Evolutionary conservation across 2,113 vertebrate genomes (phyloP).

Genomic region (Gopherus evgoodei): DNA sequence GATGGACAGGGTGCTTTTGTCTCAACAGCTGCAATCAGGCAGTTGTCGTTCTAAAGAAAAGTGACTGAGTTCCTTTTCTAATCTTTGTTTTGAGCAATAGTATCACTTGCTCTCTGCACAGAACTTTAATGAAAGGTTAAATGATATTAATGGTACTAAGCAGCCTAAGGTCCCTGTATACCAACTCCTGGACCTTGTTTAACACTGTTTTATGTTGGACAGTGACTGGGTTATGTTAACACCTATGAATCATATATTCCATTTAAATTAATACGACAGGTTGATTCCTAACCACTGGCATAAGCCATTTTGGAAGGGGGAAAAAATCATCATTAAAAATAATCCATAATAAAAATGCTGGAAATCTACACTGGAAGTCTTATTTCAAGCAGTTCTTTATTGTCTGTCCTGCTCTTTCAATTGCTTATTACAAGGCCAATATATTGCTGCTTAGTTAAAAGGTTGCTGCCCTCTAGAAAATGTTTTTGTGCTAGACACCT

Average conservation of each 20-base stretch:
- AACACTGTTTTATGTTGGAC: not conserved
- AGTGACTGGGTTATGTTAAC: not conserved
- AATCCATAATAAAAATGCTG: constrained; percentile 1
- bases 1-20: not conserved
- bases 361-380: constrained; percentile 15
- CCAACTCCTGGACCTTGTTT: not conserved
- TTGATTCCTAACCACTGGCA: not conserved
- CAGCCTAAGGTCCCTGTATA: not conserved
- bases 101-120: not conserved
- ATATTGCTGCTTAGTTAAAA: not conserved
- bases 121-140: not conserved
- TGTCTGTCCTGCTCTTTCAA: not conserved
- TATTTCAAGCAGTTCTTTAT: constrained; percentile 39
- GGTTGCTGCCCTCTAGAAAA: not conserved
- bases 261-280: not conserved
- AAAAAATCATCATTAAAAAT: constrained; percentile 5
- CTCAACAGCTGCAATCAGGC: rapidly evolving
- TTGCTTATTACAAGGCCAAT: constrained; percentile 8
- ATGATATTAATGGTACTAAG: not conserved
- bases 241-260: not conserved
- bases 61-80: not conserved
- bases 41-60: rapidly evolving
- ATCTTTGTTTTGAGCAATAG: not conserved
- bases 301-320: not conserved
- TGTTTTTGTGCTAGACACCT: not conserved